Percentiles rank a stretch among this genome's conserved stretches.
These are phyloP conservation scores for Dysmachus trigonus DNA, from an alignment of 2,888 invertebrate genomes.

Conservation along the genomic window DNA sequence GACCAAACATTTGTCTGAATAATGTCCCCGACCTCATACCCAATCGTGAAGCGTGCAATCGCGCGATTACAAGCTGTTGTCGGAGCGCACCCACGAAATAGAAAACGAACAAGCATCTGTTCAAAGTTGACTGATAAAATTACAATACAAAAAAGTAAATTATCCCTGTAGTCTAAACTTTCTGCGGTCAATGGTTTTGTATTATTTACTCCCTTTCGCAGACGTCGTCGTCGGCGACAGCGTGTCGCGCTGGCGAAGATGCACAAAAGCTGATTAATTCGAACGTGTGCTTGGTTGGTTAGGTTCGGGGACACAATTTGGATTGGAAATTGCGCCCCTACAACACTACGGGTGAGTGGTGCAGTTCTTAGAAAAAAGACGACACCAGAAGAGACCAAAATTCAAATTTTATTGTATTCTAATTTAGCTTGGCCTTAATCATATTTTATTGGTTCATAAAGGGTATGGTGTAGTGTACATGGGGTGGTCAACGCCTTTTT, in stretches of 20 bases:
- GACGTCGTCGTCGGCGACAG: neutral
- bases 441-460: slow-evolving; percentile 29
- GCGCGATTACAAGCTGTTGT: neutral
- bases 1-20: neutral
- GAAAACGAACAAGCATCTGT: neutral
- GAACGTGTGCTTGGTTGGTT: neutral
- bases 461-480: neutral
- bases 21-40: neutral
- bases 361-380: slow-evolving; percentile 1
- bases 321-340: neutral
- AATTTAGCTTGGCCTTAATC: slow-evolving; percentile 32
- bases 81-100: neutral
- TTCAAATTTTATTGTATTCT: slow-evolving; percentile 37
- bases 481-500: neutral
- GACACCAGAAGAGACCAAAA: slow-evolving; percentile 10
- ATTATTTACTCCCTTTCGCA: neutral
- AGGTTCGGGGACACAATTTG: neutral
- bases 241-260: neutral
- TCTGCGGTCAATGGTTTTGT: slow-evolving; percentile 30
- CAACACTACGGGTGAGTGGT: neutral
- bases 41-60: neutral
- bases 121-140: slow-evolving; percentile 33
- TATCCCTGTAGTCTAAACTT: slow-evolving; percentile 1
- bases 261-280: neutral
- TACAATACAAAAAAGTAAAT: neutral